Conservation (phyloP, 2,797 vertebrate genomes). For the Aselliscus stoliczkanus region DNA sequence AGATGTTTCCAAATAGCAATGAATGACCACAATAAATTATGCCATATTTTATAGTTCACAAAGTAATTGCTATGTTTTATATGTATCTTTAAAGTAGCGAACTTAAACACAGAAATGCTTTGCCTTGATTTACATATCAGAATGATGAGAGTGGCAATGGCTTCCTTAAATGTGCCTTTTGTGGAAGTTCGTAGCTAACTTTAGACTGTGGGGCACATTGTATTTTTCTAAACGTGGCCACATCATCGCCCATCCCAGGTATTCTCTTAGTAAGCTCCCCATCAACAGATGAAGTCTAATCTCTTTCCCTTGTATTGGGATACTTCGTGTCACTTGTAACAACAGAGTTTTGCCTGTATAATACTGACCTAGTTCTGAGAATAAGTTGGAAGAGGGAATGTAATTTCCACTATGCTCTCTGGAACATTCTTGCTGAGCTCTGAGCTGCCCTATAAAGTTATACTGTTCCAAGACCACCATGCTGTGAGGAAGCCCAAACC, state of each 20-base stretch:
- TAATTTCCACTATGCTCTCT: background rate
- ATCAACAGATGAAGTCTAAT: background rate
- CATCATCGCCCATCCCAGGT: background rate
- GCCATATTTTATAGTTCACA: background rate
- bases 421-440: background rate
- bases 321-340: background rate
- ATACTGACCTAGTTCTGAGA: background rate
- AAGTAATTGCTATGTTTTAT: background rate
- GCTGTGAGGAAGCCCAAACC: background rate
- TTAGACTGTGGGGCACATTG: background rate
- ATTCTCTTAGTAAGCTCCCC: background rate
- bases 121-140: background rate
- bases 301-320: background rate
- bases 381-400: background rate
- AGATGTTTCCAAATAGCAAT: background rate
- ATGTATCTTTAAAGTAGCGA: background rate
- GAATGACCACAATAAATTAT: background rate
- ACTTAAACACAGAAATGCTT: background rate
- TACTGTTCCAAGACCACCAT: background rate
- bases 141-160: background rate
- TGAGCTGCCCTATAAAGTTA: background rate
- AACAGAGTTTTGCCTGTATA: background rate
- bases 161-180: background rate
- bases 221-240: background rate
- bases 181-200: too few species aligned